These are phyloP conservation scores for Rapana venosa DNA, from an alignment of 2,888 invertebrate genomes.

Conservation along the genomic window DNA sequence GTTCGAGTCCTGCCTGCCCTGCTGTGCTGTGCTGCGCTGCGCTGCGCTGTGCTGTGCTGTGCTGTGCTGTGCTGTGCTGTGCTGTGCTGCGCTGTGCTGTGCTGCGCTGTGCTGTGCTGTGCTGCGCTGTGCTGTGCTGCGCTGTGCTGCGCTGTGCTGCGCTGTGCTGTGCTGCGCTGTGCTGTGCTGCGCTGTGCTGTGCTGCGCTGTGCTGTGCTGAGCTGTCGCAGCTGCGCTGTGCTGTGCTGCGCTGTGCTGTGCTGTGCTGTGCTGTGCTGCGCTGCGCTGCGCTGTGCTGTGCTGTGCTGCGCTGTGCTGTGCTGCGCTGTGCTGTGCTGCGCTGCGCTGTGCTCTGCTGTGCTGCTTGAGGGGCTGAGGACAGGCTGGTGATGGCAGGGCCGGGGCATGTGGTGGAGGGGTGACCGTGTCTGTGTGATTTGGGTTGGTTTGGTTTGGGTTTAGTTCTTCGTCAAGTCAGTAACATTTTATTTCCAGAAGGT, in stretches of 20 bases:
- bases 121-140: constrained; percentile 29
- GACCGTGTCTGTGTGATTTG: too few species aligned
- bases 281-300: not conserved
- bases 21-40: not conserved
- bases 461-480: too few species aligned
- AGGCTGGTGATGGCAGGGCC: too few species aligned
- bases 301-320: not conserved
- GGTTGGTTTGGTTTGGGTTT: too few species aligned
- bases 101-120: constrained; percentile 33
- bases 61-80: not conserved
- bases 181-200: not conserved
- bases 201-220: constrained; percentile 3
- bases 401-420: too few species aligned
- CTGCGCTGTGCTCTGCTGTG: not conserved
- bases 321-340: not conserved
- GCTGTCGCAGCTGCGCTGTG: not conserved
- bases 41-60: constrained; percentile 11
- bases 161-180: constrained; percentile 20
- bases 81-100: constrained; percentile 8
- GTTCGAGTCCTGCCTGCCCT: not conserved
- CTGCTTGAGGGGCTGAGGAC: not conserved
- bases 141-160: constrained; percentile 35
- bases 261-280: not conserved
- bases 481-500: too few species aligned
- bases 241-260: not conserved